phyloP scores from a whole-genome alignment of 2,888 invertebrate genomes.

The Phorcus lineatus region DNA sequence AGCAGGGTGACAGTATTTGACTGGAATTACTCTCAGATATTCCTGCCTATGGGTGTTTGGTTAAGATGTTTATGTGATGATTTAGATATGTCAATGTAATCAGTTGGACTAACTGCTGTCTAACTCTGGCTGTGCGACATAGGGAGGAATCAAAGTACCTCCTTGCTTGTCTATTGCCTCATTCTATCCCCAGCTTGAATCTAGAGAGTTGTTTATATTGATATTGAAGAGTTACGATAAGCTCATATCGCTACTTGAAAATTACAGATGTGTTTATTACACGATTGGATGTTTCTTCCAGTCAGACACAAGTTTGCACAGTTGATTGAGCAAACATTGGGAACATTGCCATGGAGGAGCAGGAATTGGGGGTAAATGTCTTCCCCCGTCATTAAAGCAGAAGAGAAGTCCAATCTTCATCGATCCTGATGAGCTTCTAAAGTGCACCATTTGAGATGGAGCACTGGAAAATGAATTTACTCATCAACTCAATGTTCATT shows the following conservation, averaged over 20 bases:
- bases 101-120: too few species aligned
- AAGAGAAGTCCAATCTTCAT: background rate
- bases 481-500: background rate
- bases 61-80: too few species aligned
- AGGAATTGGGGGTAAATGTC: background rate
- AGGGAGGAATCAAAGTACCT: too few species aligned
- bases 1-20: too few species aligned
- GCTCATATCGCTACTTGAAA: background rate
- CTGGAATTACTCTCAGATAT: too few species aligned
- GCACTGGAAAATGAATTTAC: conserved; percentile 14
- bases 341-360: background rate
- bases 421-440: conserved; percentile 8
- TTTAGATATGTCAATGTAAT: too few species aligned
- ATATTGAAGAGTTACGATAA: conserved; percentile 4
- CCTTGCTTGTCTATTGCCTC: too few species aligned
- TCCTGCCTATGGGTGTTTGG: too few species aligned
- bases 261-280: background rate
- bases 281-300: background rate
- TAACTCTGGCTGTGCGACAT: too few species aligned
- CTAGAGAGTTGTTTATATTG: background rate
- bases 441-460: conserved; percentile 11
- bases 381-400: background rate
- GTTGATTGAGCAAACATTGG: background rate
- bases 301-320: conserved; percentile 1
- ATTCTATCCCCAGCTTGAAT: background rate